Evolutionary conservation across 2,797 vertebrate species (phyloP), one percentile per base, ranked within the genome.

Genomic region (Threskiornis aethiopicus): DNA sequence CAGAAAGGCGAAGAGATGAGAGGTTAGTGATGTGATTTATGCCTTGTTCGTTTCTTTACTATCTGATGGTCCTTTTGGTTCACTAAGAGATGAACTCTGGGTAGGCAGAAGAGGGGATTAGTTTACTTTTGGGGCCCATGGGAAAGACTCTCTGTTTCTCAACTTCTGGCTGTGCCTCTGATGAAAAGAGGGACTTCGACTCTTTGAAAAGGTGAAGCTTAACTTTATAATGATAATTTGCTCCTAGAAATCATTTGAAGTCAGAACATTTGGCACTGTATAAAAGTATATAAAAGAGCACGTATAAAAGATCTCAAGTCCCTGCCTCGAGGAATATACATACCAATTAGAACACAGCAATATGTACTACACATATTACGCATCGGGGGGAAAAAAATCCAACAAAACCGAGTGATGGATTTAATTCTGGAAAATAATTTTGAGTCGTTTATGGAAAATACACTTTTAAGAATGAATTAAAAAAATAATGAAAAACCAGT

Each of bases 221-320:
- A 65, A 89, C 90, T 96, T 96, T 81, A 72, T 94, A 87, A 76
- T 96, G 89, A 90, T 97, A 92, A 95, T 96, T 93, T 86, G 11
- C 39, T 85, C 62, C 76, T 96, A 61, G 82, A 94, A 91, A 92
- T 92, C 79, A 79, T 81, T 96, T 95, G 89, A 95, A 94, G 89
- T 93, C 11, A 6, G 41, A 92, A 71, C 47, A 72, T 89, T 94
- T 97, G 91, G 81, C 90, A 92, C 47, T 85, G 25, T 94, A 77
- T 95, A 55, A 93, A 93, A 95, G 90, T 84, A 64, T 67, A 67
- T 91, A 71, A 91, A 95, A 90, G 31, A 86, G n/a, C 10, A 9
- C 2, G 0, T 71, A 46, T 42, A 84, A 91, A 95, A 93, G 66
- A 83, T 96, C 65, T 83, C 81, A 71, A 69, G 84, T 72, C 86